Conservation (phyloP, 1,140 invertebrate genomes). For the Lucilia sericata region DNA sequence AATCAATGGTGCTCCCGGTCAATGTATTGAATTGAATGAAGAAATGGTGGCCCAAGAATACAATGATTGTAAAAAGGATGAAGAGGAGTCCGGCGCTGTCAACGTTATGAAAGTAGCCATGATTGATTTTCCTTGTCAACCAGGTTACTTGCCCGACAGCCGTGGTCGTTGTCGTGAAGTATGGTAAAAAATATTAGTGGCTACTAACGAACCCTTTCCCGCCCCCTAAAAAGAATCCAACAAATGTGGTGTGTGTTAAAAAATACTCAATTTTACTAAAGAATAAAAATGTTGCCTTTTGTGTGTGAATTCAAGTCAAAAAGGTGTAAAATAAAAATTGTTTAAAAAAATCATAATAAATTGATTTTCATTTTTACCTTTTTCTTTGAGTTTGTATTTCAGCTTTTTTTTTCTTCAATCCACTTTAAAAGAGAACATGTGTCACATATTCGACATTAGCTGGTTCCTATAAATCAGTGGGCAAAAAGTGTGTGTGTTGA, state of each 20-base stretch:
- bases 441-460: background rate
- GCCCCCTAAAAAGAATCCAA: background rate
- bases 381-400: background rate
- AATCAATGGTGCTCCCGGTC: constrained; percentile 50
- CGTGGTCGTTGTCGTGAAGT: constrained; percentile 63
- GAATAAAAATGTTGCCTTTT: background rate
- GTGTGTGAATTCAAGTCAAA: background rate
- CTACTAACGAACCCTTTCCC: background rate
- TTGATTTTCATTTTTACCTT: background rate
- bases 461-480: background rate
- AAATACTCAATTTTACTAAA: background rate
- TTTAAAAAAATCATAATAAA: constrained; percentile 1
- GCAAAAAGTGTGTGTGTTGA: no score
- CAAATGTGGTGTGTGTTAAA: background rate
- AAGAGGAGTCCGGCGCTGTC: constrained; percentile 39
- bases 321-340: constrained; percentile 6
- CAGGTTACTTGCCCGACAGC: constrained; percentile 61
- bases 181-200: constrained; percentile 52
- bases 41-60: constrained; percentile 49
- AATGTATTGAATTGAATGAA: constrained; percentile 60
- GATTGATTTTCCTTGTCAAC: constrained; percentile 66
- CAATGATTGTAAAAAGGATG: constrained; percentile 37
- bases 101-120: constrained; percentile 59
- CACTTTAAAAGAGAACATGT: background rate
- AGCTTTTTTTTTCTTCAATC: background rate